Conservation (phyloP, 2,113 vertebrate species). For the Neopipo cinnamomea region DNA sequence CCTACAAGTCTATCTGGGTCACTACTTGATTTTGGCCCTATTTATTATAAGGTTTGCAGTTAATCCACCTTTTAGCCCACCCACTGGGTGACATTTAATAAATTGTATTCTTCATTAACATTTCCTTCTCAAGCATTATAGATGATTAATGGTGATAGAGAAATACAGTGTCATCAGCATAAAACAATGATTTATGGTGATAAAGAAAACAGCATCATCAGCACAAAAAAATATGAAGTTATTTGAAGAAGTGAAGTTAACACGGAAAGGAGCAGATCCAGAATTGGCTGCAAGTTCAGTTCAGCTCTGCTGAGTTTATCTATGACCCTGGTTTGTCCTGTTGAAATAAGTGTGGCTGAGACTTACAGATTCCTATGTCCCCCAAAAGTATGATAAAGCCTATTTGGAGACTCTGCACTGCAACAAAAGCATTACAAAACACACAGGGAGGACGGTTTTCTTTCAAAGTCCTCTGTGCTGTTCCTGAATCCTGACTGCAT, state of each 20-base stretch:
- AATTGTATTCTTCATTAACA: constrained; percentile 48
- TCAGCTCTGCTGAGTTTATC: background rate
- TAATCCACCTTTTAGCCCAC: background rate
- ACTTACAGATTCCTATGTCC: background rate
- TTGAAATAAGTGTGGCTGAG: background rate
- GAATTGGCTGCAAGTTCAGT: background rate
- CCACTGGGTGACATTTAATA: constrained; percentile 24
- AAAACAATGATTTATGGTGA: constrained; percentile 58
- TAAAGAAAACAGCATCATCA: constrained; percentile 7
- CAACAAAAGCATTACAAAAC: background rate
- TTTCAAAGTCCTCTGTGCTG: background rate
- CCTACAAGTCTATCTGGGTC: background rate
- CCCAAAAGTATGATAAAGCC: background rate
- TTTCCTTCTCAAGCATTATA: constrained; percentile 18
- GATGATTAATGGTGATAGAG: constrained; percentile 56
- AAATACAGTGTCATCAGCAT: constrained; percentile 54
- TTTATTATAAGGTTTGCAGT: background rate
- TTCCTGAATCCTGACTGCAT: background rate
- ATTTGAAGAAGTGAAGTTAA: background rate
- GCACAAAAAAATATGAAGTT: constrained; percentile 26
- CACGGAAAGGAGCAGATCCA: background rate
- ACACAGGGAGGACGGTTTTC: background rate
- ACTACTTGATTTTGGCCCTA: background rate
- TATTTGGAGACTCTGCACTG: background rate
- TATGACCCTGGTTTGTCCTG: background rate